Conservation (phyloP, 2,113 vertebrate genomes). For the Pipra filicauda region DNA sequence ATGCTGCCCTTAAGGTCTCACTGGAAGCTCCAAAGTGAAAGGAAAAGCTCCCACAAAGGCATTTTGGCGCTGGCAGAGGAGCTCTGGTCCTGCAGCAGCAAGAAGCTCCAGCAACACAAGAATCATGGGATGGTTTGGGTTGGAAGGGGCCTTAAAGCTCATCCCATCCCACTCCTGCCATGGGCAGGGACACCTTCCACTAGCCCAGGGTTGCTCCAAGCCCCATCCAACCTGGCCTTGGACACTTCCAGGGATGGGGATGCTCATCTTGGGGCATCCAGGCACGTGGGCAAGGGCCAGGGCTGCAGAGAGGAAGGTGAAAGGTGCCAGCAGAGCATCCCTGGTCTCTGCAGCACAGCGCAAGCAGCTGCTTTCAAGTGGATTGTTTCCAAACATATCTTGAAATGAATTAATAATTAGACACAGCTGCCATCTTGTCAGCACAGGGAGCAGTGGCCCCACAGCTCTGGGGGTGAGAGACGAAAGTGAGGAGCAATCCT, state of each 20-base stretch:
- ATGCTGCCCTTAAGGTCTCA: background rate
- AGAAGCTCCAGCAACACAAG: background rate
- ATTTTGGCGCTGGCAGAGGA: too few species aligned
- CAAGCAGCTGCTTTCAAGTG: background rate
- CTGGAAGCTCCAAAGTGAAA: background rate
- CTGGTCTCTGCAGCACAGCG: background rate
- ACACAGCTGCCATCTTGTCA: background rate
- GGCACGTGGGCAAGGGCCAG: rapidly evolving
- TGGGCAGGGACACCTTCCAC: background rate
- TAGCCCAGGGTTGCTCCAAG: background rate
- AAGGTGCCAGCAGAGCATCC: background rate
- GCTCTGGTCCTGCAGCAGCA: background rate
- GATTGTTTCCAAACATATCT: background rate
- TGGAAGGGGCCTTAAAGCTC: background rate
- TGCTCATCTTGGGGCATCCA: background rate
- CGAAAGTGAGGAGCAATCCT: background rate
- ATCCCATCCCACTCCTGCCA: background rate
- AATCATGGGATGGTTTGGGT: background rate
- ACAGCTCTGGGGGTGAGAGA: background rate
- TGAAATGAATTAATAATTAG: background rate
- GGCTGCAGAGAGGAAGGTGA: background rate
- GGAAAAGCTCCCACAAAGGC: background rate
- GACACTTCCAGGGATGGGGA: background rate
- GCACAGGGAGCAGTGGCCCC: background rate
- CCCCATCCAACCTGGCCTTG: background rate